Percentiles rank a stretch among this genome's conserved stretches.
These are phyloP conservation scores for Theropithecus gelada DNA, from an alignment of 2,113 vertebrate genomes.

Conservation along the genomic window DNA sequence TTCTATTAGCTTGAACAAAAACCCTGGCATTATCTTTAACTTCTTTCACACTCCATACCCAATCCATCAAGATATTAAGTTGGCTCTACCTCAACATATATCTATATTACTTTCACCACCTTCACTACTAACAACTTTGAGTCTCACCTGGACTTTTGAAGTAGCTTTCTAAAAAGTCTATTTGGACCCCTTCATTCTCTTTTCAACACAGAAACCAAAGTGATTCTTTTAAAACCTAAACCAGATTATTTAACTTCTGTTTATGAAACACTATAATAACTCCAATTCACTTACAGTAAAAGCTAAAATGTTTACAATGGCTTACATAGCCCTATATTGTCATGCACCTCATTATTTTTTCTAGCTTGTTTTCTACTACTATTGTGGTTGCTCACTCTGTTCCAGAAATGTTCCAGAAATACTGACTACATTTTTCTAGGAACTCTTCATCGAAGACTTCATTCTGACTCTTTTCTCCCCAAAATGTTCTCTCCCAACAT, in stretches of 20 bases:
- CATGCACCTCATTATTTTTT: neutral
- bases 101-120: neutral
- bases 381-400: neutral
- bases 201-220: neutral
- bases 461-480: neutral
- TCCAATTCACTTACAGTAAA: neutral
- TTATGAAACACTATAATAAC: neutral
- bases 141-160: neutral
- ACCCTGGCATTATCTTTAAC: neutral
- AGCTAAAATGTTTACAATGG: neutral
- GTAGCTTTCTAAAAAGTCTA: neutral
- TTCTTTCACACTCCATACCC: neutral
- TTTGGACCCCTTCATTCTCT: neutral
- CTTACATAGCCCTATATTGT: neutral
- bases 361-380: neutral
- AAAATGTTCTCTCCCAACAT: neutral
- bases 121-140: neutral
- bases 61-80: neutral
- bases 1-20: neutral
- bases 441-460: neutral
- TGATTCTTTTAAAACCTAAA: neutral
- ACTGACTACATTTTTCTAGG: neutral
- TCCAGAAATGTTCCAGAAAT: neutral
- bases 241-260: neutral
- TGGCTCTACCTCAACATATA: neutral